A percentile compares a stretch with the other conserved stretches of the same genome.
These are phyloP conservation scores for Rugalucina vietnamica DNA, from an alignment of 2,888 invertebrate species.

Conservation along the genomic window DNA sequence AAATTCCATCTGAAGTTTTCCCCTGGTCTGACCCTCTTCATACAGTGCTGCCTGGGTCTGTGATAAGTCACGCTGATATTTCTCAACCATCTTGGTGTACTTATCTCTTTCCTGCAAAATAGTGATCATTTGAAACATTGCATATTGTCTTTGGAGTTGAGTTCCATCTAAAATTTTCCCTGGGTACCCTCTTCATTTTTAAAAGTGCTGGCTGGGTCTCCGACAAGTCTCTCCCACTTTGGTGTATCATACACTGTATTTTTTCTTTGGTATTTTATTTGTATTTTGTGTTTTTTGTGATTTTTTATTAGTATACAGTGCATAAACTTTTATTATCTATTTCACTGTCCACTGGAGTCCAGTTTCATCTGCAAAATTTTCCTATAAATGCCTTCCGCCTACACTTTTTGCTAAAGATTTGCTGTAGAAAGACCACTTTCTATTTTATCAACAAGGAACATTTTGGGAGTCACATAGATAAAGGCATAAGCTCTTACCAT, in stretches of 20 bases:
- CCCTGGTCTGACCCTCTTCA: conserved; percentile 85
- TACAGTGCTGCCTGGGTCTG: conserved; percentile 93
- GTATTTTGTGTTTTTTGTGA: no score
- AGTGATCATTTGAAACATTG: no score
- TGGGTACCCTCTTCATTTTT: conserved; percentile 85
- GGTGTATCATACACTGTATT: conserved; percentile 91
- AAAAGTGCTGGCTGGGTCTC: conserved; percentile 93
- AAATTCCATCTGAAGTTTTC: conserved; percentile 96
- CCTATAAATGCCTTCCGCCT: no score
- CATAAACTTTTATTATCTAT: no score
- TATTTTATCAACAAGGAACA: no score
- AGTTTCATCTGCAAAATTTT: no score
- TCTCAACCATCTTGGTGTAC: conserved; percentile 93
- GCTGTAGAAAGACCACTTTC: no score
- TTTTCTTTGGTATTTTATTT: no score
- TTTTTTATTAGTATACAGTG: no score
- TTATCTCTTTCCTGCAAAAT: conserved; percentile 92
- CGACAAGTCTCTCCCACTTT: conserved; percentile 93
- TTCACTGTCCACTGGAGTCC: no score
- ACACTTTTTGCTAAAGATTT: no score
- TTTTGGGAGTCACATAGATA: background rate
- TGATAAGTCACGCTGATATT: conserved; percentile 93
- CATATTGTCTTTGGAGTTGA: conserved; percentile 98
- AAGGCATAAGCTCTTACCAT: conserved; percentile 84
- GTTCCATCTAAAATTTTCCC: conserved; percentile 95